Evolutionary conservation across 1,140 invertebrate species (phyloP), one percentile per base, ranked within the genome.

Genomic region (Aphelenchoides fujianensis): DNA sequence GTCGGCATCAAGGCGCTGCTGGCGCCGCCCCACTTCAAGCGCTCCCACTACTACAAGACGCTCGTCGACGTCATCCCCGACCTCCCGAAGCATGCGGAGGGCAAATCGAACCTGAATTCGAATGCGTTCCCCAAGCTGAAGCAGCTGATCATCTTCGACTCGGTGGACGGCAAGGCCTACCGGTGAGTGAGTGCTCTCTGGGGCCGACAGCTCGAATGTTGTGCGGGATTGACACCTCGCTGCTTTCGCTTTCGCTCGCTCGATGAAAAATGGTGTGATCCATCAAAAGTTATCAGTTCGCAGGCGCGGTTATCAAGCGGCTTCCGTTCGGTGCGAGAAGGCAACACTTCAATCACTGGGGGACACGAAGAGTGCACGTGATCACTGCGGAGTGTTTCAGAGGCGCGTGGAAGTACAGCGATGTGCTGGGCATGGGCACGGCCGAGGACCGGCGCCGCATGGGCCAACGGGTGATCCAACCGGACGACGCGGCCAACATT

Each of bases 371-470:
- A 48, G 12, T 48, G 12, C 12, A 48, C 23, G 41, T 23, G 41
- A 48, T 16, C 41, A 16, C 23, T 48, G 41, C 41, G 41, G 12
- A 12, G 12, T 16, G 41, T 66, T 78, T 41, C 69, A 84, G 80
- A 27, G 82, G 82, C 27, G 82, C 80, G 7, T 85, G 82, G 79
- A 70, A 70, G 19, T 85, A 79, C 70, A 54, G 71, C 5, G 74
- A 83, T n/a, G 73, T 84, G n/a, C 63, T 82, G 31, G 52, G 72
- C 41, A 70, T 81, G 74, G 84, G 82, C 9, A 81, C 74, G n/a
- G 74, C 69, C 9, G 81, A 88, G 85, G 79, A 88, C 84, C 27
- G 75, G 74, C 32, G 86, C 83, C 71, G 79, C 67, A 74, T 83
- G 36, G 59, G 76, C n/a, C 86, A 88, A 66, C 63, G 63, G 12